Base-by-base conservation (phyloP, 1,140 invertebrate species). In the Oedothorax gibbosus region DNA sequence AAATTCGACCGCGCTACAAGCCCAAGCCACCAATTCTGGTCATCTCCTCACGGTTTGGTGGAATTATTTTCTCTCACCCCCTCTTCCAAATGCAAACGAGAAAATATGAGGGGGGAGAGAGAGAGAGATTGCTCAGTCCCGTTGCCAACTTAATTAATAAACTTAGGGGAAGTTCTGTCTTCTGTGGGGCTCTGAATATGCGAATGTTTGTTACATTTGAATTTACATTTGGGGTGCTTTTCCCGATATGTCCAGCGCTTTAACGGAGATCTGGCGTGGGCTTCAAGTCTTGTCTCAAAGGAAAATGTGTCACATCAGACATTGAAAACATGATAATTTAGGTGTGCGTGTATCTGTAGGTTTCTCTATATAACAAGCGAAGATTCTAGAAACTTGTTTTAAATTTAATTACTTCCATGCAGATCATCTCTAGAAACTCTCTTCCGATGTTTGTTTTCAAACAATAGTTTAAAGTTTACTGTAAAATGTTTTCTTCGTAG, bases 131-230 rank as follows among this genome's bases (percentile, higher is more conserved):
- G 35, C 11, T 50, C 69, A 51, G 8, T 60, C 57, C n/a, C 11
- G 69, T 51, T 71, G 69, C 69, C 69, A 71, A 53, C 69, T 71
- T 71, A 71, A 71, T 71, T 71, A 71, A 71, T 71, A 71, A 71
- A 71, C 69, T 71, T 35, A 35, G 69, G 50, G 69, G 54, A 53
- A 71, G 50, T 71, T 71, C 69, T 35, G 35, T 35, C 69, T 53
- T 71, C 69, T 54, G 69, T 54, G 69, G 50, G 20, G n/a, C 20
- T 21, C 18, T 66, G 64, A 66, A 66, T 18, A 35, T 12, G 20
- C 64, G 69, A n/a, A 5, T 1, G 35, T 35, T 35, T 35, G 35
- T 35, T 35, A 5, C 35, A 35, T 35, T 35, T 35, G 54, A 71
- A 71, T 71, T 71, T 53, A 71, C 69, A 71, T 71, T 71, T 20